Evolutionary conservation across 2,797 vertebrate species (phyloP).

Genomic region (Xenops minutus): DNA sequence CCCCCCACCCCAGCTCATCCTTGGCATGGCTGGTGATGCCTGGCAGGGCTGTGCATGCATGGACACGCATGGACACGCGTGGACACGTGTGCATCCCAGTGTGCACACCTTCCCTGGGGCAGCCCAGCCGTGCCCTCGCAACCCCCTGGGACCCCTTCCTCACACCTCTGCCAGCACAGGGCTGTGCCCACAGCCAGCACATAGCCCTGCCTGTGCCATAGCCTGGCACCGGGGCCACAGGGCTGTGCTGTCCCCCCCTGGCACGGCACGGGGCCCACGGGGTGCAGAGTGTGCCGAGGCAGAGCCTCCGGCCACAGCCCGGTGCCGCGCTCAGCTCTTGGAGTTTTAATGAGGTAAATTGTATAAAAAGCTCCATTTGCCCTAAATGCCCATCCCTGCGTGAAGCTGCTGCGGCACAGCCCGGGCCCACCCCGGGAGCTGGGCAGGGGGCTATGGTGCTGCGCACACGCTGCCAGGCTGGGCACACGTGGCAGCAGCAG

Average conservation of each 20-base stretch:
- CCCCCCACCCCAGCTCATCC: background rate
- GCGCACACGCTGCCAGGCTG: background rate
- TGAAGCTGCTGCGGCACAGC: background rate
- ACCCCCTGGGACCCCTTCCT: background rate
- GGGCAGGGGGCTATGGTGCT: background rate
- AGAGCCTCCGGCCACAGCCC: background rate
- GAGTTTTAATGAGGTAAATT: constrained; percentile 68
- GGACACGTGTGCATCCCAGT: accelerated
- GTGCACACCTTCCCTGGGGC: background rate
- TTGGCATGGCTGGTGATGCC: background rate
- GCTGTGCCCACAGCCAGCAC: background rate
- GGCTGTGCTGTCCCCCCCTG: background rate
- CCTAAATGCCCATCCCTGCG: constrained; percentile 64
- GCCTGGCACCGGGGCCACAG: accelerated
- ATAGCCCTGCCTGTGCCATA: accelerated
- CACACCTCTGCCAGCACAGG: accelerated
- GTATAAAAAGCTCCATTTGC: constrained; percentile 55
- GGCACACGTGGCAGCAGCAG: background rate
- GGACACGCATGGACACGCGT: accelerated
- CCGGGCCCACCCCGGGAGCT: background rate
- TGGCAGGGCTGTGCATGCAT: background rate
- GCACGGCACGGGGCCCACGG: background rate
- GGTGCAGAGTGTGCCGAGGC: background rate
- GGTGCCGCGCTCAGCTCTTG: background rate
- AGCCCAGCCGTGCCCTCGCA: accelerated